Conservation (phyloP, 30 jellyfish, hydroid and myxozoan species). For the Cassiopea andromeda region DNA sequence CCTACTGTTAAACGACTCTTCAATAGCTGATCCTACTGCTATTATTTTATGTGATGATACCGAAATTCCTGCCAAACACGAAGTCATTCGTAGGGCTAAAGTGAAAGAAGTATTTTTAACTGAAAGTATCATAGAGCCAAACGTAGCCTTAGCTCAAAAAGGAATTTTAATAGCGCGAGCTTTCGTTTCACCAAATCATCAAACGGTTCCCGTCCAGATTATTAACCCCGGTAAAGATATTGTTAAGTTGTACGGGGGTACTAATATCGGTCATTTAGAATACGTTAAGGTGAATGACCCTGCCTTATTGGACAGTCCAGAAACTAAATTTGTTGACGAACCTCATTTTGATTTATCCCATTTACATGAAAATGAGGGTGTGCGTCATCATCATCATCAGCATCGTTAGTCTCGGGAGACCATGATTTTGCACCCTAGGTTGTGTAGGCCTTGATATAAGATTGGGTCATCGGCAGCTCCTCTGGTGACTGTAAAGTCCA, state of each 20-base stretch:
- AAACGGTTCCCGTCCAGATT: slow-evolving; percentile 3
- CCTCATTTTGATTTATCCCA: not conserved
- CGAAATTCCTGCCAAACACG: slow-evolving; percentile 3
- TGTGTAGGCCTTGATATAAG: too few species aligned
- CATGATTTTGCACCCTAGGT: too few species aligned
- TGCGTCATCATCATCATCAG: not conserved
- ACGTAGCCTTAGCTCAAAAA: not conserved
- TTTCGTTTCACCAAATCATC: not conserved
- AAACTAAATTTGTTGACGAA: not conserved
- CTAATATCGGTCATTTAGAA: not conserved
- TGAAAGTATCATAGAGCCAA: slow-evolving; percentile 5
- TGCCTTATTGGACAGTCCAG: not conserved
- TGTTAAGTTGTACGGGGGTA: not conserved
- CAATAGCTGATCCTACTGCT: slow-evolving; percentile 1
- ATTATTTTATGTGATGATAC: slow-evolving; percentile 1
- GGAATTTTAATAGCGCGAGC: not conserved
- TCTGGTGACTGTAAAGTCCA: too few species aligned
- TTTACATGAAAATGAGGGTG: not conserved
- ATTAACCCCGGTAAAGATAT: not conserved
- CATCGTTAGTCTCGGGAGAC: too few species aligned
- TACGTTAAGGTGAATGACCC: not conserved
- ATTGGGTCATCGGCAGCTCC: too few species aligned
- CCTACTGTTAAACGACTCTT: not conserved
- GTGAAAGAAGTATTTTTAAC: not conserved
- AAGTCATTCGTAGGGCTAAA: not conserved